Conservation (phyloP, 2,888 invertebrate species). For the Parnassius apollo region DNA sequence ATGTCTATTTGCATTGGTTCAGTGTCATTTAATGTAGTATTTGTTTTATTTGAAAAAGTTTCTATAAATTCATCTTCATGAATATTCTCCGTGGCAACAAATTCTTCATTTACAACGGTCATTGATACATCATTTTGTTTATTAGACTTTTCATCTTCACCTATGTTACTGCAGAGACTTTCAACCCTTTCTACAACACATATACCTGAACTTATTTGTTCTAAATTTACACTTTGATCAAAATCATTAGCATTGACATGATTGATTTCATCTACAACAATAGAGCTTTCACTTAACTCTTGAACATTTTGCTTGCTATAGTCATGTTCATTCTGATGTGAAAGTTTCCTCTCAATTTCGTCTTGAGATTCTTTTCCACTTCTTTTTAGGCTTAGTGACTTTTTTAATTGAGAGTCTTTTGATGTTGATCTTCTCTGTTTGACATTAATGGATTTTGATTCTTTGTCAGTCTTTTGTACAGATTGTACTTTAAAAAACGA, state of each 20-base stretch:
- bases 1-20: slow-evolving; percentile 12
- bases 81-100: slow-evolving; percentile 2
- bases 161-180: neutral
- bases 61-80: slow-evolving; percentile 10
- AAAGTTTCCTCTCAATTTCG: slow-evolving; percentile 32
- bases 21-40: slow-evolving; percentile 2
- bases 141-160: neutral
- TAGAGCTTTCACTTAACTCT: slow-evolving; percentile 16
- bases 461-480: slow-evolving; percentile 28
- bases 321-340: slow-evolving; percentile 51
- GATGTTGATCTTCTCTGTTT: slow-evolving; percentile 41
- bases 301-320: slow-evolving; percentile 39
- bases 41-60: neutral
- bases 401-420: slow-evolving; percentile 36
- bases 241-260: slow-evolving; percentile 25
- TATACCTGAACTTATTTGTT: neutral
- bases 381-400: slow-evolving; percentile 49
- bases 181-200: neutral
- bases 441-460: slow-evolving; percentile 33
- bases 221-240: neutral
- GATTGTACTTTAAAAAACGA: slow-evolving; percentile 43
- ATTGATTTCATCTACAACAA: slow-evolving; percentile 19
- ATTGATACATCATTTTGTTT: neutral
- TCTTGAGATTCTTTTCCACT: slow-evolving; percentile 49
- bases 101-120: slow-evolving; percentile 12